Base-by-base conservation (phyloP, 2,113 vertebrate species). In the Oncorhynchus tshawytscha region DNA sequence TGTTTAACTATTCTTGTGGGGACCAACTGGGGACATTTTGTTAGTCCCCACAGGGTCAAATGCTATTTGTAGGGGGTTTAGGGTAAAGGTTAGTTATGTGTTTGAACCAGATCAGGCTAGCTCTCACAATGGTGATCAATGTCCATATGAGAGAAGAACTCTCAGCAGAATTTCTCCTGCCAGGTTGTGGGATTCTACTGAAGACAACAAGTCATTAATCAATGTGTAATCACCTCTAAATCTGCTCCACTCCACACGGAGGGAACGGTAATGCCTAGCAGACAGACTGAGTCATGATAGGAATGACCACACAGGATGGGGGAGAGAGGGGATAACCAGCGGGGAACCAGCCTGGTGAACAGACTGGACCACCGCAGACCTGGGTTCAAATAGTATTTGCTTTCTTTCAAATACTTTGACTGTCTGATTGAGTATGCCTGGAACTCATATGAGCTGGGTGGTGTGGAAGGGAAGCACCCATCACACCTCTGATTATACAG, bases 191-290 rank as follows among this genome's bases (percentile, higher is more conserved):
- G n/a, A 9, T n/a, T 62, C 25, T 67, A 5, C 62, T 67, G 65
- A 67, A 29, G 65, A 25, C 12, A 66, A 15, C 8, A 15, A 67
- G 25, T 12, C 24, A 82, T 72, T 60, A 66, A 79, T 82, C 77
- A 76, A 68, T 79, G 73, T 79, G 81, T 76, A 79, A 68, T 59
- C 77, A 73, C 66, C 73, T 76, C 64, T 31, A 16, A 45, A 62
- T 16, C 51, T 24, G 57, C 74, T 62, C 15, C 60, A 34, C 69
- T 70, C 62, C 76, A 78, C 73, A 76, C 51, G 5, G 18, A 25
- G 16, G 3, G 18, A 27, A 12, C 72, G 59, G 59, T 72, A 78
- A 76, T 65, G 67, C 54, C 15, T 13, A 71, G 66, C 45, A 78
- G 80, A 18, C 12, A 62, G 29, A 51, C 34, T 29, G 12, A 29